These are phyloP conservation scores for Aphelenchoides fujianensis DNA, from an alignment of 1,140 invertebrate genomes.

Conservation along the genomic window DNA sequence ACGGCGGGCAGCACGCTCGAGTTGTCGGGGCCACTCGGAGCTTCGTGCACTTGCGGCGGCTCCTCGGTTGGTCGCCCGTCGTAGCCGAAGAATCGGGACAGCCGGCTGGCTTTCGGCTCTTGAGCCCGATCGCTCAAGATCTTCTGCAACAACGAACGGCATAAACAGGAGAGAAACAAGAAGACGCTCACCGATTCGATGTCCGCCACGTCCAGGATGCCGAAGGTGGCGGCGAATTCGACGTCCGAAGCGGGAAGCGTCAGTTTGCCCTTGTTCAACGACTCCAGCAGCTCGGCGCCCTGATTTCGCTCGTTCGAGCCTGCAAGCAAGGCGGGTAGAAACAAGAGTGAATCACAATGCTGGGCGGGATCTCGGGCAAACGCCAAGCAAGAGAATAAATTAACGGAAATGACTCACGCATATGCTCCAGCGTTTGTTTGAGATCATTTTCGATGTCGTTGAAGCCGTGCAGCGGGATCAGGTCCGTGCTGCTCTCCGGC, in stretches of 20 bases:
- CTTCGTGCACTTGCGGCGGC: too few species aligned
- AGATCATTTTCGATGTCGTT: constrained; percentile 27
- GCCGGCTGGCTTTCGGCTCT: background rate
- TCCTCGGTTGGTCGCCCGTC: background rate
- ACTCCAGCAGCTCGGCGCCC: constrained; percentile 19
- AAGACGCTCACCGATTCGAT: background rate
- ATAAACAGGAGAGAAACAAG: too few species aligned
- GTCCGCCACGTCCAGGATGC: constrained; percentile 13
- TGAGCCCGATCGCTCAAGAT: background rate
- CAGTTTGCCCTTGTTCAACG: constrained; percentile 9
- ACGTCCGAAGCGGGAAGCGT: constrained; percentile 12
- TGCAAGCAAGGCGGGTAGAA: constrained; percentile 11
- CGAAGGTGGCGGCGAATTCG: constrained; percentile 17
- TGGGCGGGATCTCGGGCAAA: too few species aligned
- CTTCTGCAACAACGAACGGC: constrained; percentile 5
- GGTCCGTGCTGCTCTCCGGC: constrained; percentile 40
- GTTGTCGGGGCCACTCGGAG: background rate
- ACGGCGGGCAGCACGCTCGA: background rate
- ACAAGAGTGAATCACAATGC: background rate
- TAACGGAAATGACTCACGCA: too few species aligned
- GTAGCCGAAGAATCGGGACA: constrained; percentile 3
- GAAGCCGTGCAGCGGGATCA: constrained; percentile 45
- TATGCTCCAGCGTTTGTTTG: background rate
- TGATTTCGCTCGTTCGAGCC: constrained; percentile 4
- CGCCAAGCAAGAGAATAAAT: too few species aligned